A percentile compares a stretch with the other conserved stretches of the same genome.
Evolutionary conservation across 2,797 vertebrate species (phyloP).

Genomic region (Centropyge bicolor): DNA sequence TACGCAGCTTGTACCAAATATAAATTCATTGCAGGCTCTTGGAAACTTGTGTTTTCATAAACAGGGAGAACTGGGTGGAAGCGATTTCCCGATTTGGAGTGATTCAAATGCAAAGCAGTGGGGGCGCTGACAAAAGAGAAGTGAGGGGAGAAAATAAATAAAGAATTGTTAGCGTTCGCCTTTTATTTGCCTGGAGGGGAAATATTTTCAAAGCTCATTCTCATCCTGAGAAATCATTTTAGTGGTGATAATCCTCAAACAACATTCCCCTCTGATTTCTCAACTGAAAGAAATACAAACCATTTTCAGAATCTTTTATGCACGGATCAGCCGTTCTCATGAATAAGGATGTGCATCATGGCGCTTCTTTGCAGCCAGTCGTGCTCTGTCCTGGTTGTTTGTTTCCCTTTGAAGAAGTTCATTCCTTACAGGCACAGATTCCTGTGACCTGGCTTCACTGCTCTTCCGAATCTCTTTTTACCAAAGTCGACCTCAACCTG

Average conservation of each 20-base stretch:
- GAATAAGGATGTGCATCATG: constrained; percentile 65
- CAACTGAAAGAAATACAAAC: constrained; percentile 42
- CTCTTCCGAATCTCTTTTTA: constrained; percentile 33
- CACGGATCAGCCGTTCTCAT: constrained; percentile 51
- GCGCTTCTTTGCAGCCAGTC: constrained; percentile 24
- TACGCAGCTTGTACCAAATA: constrained; percentile 72
- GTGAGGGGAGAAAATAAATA: constrained; percentile 52
- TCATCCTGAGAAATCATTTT: constrained; percentile 62
- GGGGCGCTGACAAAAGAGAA: constrained; percentile 52
- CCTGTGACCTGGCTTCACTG: constrained; percentile 24
- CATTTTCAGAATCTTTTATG: constrained; percentile 48
- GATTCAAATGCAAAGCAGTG: constrained; percentile 73
- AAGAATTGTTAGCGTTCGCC: constrained; percentile 42
- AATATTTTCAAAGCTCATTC: constrained; percentile 62
- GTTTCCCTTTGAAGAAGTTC: constrained; percentile 52
- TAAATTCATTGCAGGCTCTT: constrained; percentile 79
- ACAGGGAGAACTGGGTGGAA: constrained; percentile 71
- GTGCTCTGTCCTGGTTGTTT: constrained; percentile 39
- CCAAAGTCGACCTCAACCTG: constrained; percentile 43
- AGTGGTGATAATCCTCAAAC: constrained; percentile 67
- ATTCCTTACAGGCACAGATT: constrained; percentile 25
- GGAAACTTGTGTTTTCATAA: constrained; percentile 81
- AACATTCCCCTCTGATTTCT: constrained; percentile 51
- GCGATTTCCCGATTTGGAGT: constrained; percentile 67
- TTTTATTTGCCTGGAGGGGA: constrained; percentile 56